Percentiles rank a stretch among this genome's conserved stretches.
phyloP scores from a whole-genome alignment of 2,797 vertebrate genomes.

The Hephaestus fuliginosus region DNA sequence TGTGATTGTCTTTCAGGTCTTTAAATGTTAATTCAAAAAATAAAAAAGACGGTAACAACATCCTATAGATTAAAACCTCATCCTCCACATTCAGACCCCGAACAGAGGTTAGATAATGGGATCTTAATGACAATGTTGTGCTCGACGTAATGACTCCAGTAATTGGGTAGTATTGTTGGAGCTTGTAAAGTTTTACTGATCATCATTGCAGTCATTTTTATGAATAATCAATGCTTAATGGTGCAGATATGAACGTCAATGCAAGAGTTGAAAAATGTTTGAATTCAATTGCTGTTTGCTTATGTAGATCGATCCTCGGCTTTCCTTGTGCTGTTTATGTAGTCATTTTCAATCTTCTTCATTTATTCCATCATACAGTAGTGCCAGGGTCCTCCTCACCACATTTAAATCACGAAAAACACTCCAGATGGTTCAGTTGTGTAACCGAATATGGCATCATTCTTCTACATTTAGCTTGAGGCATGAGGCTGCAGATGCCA shows the following conservation, averaged over 20 bases:
- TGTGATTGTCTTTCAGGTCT: not conserved
- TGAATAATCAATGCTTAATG: slow-evolving; percentile 55
- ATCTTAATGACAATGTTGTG: slow-evolving; percentile 55
- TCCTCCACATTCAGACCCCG: not conserved
- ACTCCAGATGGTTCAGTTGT: slow-evolving; percentile 68
- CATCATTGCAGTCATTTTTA: slow-evolving; percentile 31
- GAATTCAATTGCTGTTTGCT: not conserved
- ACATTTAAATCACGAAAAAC: slow-evolving; percentile 50
- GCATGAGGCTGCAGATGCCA: slow-evolving; percentile 72
- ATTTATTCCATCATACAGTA: slow-evolving; percentile 21
- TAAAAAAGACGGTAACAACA: not conserved
- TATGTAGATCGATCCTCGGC: not conserved
- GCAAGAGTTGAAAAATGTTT: not conserved
- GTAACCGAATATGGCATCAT: slow-evolving; percentile 63
- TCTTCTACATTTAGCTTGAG: slow-evolving; percentile 69
- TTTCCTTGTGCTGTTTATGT: slow-evolving; percentile 14
- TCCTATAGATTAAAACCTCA: not conserved
- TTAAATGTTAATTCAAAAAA: not conserved
- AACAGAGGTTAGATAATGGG: slow-evolving; percentile 51
- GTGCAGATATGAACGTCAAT: slow-evolving; percentile 19
- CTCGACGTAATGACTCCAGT: slow-evolving; percentile 44
- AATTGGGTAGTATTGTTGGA: slow-evolving; percentile 48
- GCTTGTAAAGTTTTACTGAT: slow-evolving; percentile 52
- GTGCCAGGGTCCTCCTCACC: slow-evolving; percentile 36
- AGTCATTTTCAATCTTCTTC: slow-evolving; percentile 24